Conservation (phyloP, 2,797 vertebrate genomes). For the Saxicola maurus region DNA sequence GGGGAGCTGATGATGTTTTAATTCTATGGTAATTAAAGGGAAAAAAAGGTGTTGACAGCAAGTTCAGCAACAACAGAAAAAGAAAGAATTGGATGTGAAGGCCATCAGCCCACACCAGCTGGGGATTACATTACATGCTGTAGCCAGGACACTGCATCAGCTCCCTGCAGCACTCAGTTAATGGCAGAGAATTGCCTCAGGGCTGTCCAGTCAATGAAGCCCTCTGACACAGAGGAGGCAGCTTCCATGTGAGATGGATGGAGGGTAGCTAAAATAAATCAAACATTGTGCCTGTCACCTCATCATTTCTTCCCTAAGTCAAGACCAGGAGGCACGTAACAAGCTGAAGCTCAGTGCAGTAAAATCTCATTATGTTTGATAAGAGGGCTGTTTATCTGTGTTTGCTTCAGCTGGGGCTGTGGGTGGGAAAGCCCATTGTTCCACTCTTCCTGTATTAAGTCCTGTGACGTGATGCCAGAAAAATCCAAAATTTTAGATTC, state of each 20-base stretch:
- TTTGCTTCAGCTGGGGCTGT: neutral
- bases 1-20: neutral
- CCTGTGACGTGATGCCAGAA: neutral
- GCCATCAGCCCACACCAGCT: neutral
- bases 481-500: neutral
- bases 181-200: neutral
- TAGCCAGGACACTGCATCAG: neutral
- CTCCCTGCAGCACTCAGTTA: neutral
- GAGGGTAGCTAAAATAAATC: neutral
- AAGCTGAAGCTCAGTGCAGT: neutral
- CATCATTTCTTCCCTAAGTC: neutral
- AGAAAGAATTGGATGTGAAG: neutral
- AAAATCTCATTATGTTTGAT: neutral
- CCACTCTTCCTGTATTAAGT: neutral
- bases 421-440: neutral
- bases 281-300: neutral
- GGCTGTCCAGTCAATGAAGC: neutral
- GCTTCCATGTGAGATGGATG: neutral
- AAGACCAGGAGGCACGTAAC: neutral
- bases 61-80: neutral
- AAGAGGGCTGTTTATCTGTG: neutral
- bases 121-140: neutral
- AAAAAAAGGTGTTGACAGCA: neutral
- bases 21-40: neutral
- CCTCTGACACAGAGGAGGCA: neutral